A percentile compares a stretch with the other conserved stretches of the same genome.
phyloP scores from a whole-genome alignment of 2,113 vertebrate species.

The Microcebus tavaratra region DNA sequence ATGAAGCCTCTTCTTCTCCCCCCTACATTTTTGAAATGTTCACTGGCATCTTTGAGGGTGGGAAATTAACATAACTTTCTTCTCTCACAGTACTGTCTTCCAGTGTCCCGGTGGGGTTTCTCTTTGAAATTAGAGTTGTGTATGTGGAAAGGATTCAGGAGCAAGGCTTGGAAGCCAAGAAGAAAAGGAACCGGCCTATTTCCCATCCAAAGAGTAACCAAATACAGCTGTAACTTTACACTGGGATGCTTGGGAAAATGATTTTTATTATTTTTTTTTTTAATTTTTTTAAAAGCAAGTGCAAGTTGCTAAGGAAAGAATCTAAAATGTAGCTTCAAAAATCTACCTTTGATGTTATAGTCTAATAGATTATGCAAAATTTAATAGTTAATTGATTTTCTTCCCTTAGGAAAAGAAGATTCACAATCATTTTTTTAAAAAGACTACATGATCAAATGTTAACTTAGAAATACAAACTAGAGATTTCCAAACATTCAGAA shows the following conservation, averaged over 20 bases:
- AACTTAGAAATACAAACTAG: conserved; percentile 32
- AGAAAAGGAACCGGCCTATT: conserved; percentile 58
- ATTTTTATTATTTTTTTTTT: conserved; percentile 59
- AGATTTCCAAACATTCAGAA: background rate
- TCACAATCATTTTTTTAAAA: background rate
- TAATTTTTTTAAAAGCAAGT: conserved; percentile 51
- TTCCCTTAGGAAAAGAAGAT: background rate
- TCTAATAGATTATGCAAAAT: background rate
- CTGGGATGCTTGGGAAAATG: conserved; percentile 46
- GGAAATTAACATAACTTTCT: conserved; percentile 64
- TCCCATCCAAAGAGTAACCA: conserved; percentile 68
- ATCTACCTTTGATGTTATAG: background rate
- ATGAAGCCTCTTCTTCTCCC: background rate
- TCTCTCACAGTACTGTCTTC: conserved; percentile 60
- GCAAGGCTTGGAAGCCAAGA: conserved; percentile 43
- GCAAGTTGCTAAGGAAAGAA: conserved; percentile 23
- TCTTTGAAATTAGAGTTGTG: conserved; percentile 76
- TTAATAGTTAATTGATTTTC: conserved; percentile 3
- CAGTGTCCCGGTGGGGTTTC: conserved; percentile 55
- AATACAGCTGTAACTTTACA: conserved; percentile 73
- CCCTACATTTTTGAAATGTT: conserved; percentile 42
- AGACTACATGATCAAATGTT: conserved; percentile 14
- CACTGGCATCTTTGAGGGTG: background rate
- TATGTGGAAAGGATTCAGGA: conserved; percentile 64
- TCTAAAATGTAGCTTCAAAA: background rate